Evolutionary conservation across 2,888 invertebrate genomes (phyloP).

Genomic region (Leucophenga montana): DNA sequence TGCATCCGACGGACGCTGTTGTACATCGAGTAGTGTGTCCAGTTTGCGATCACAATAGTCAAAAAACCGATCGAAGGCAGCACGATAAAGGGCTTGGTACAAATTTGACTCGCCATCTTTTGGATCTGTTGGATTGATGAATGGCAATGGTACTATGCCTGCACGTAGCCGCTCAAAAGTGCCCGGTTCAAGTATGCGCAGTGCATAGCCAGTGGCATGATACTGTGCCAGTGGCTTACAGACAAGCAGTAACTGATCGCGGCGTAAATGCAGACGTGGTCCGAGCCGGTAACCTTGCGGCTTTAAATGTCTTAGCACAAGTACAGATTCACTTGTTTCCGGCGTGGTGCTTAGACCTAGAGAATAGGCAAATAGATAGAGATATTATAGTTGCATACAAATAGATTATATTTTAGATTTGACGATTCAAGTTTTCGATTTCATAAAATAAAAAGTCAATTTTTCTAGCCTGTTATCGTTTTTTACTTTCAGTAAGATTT

Average conservation of each 20-base stretch:
- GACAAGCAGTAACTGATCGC: conserved; percentile 65
- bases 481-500: no score
- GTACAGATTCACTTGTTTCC: conserved; percentile 67
- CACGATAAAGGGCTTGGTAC: conserved; percentile 60
- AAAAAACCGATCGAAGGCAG: conserved; percentile 69
- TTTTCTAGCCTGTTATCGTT: no score
- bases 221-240: conserved; percentile 60
- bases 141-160: conserved; percentile 59
- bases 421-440: no score
- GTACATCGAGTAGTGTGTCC: conserved; percentile 39
- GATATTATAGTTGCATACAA: no score
- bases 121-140: conserved; percentile 45
- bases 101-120: conserved; percentile 52
- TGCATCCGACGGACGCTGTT: no score
- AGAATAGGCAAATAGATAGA: neutral
- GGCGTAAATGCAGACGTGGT: conserved; percentile 61
- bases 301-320: conserved; percentile 68
- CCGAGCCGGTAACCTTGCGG: conserved; percentile 65
- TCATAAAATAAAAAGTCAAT: no score
- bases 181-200: conserved; percentile 56
- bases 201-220: conserved; percentile 68
- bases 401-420: no score
- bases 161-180: conserved; percentile 55
- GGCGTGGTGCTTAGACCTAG: conserved; percentile 52
- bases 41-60: conserved; percentile 61